Evolutionary conservation across 2,888 invertebrate species (phyloP).

Genomic region (Thysanoteuthis rhombus): DNA sequence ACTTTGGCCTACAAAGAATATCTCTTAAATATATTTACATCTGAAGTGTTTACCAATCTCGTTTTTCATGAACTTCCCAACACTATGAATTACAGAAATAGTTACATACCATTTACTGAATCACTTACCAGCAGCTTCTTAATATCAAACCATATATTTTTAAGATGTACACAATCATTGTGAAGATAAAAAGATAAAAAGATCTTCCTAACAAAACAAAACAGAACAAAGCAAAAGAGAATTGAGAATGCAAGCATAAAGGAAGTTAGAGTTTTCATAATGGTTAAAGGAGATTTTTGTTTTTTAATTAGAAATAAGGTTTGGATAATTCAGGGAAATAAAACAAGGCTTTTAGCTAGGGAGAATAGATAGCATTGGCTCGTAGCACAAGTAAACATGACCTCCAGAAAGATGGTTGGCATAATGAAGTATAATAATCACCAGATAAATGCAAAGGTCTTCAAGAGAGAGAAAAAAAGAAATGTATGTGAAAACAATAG

Average conservation of each 20-base stretch:
- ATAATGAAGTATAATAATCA: neutral
- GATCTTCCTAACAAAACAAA: neutral
- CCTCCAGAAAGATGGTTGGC: neutral
- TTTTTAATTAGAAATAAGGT: neutral
- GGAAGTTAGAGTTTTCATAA: neutral
- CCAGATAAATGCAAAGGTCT: neutral
- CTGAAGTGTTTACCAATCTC: too few species aligned
- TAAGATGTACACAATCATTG: neutral
- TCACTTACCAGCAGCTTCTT: neutral
- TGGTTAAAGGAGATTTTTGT: neutral
- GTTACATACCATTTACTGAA: neutral
- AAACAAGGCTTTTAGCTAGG: neutral
- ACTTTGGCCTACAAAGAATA: too few species aligned
- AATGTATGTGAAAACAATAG: neutral
- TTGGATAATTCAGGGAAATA: neutral
- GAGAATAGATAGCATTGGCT: neutral
- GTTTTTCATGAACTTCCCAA: too few species aligned
- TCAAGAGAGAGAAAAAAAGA: neutral
- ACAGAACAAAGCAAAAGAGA: slow-evolving; percentile 16
- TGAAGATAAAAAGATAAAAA: neutral
- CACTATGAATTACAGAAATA: neutral
- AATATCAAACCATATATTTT: neutral
- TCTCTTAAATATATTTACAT: too few species aligned
- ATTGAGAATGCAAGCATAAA: slow-evolving; percentile 12
- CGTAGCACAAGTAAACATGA: too few species aligned